Percentiles rank a stretch among this genome's conserved stretches.
Evolutionary conservation across 2,113 vertebrate genomes (phyloP).

Genomic region (Apistogramma diplotaenia): DNA sequence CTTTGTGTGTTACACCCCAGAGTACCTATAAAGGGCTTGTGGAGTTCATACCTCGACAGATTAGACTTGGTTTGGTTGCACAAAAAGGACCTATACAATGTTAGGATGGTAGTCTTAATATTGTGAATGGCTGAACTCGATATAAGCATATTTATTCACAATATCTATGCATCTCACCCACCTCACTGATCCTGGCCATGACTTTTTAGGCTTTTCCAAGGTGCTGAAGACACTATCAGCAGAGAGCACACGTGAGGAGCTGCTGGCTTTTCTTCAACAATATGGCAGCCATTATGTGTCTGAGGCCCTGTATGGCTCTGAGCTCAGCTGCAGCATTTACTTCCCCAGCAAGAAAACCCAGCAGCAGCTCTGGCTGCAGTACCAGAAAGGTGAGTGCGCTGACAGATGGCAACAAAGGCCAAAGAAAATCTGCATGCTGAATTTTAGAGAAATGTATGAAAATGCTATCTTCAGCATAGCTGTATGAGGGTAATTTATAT

Average conservation of each 20-base stretch:
- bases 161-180: neutral
- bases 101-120: neutral
- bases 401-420: neutral
- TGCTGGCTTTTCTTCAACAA: conserved; percentile 89
- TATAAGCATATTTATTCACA: neutral
- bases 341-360: conserved; percentile 98
- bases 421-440: neutral
- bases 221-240: conserved; percentile 91
- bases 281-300: conserved; percentile 94
- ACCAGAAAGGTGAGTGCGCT: conserved; percentile 93
- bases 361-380: conserved; percentile 99
- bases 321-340: conserved; percentile 94
- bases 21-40: neutral
- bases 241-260: conserved; percentile 91
- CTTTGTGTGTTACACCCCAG: neutral
- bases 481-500: neutral
- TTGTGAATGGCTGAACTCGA: neutral
- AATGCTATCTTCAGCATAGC: neutral
- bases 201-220: conserved; percentile 86
- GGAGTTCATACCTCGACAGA: neutral
- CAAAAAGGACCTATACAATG: neutral
- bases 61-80: neutral
- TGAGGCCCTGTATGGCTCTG: conserved; percentile 92
- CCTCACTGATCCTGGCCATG: neutral
- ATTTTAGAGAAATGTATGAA: neutral